Conservation (phyloP, 2,113 vertebrate genomes). For the Hippoglossus stenolepis region DNA sequence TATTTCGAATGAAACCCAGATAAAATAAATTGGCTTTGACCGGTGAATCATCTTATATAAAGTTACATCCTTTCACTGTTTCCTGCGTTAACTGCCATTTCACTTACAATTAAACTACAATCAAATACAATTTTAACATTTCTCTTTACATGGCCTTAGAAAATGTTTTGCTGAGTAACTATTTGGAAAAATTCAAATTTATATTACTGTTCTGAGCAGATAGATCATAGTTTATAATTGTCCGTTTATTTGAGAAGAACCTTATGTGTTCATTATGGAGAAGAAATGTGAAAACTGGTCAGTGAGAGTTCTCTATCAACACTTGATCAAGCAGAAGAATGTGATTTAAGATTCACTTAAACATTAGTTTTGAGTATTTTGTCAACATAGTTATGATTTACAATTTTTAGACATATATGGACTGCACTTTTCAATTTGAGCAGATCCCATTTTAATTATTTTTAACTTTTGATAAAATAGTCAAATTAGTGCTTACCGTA, state of each 20-base stretch:
- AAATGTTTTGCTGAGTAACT: background rate
- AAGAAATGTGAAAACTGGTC: background rate
- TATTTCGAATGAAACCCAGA: too few species aligned
- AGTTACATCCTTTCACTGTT: background rate
- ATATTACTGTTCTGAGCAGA: background rate
- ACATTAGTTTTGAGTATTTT: background rate
- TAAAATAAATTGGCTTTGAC: too few species aligned
- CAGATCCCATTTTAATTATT: background rate
- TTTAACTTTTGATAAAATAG: conserved; percentile 15
- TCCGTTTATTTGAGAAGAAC: background rate
- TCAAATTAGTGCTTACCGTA: conserved; percentile 50
- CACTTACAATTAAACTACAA: background rate
- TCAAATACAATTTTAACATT: background rate
- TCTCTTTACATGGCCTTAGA: background rate
- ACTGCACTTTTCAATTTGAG: background rate
- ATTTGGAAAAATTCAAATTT: background rate
- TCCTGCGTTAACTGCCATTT: background rate
- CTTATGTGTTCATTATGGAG: background rate
- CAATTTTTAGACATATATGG: background rate
- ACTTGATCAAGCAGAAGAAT: background rate
- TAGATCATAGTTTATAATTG: background rate
- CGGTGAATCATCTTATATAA: background rate
- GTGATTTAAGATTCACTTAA: background rate
- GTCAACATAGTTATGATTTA: background rate
- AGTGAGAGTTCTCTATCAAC: background rate